Evolutionary conservation across 2,888 invertebrate genomes (phyloP).

Genomic region (Chrysodeixis includens): DNA sequence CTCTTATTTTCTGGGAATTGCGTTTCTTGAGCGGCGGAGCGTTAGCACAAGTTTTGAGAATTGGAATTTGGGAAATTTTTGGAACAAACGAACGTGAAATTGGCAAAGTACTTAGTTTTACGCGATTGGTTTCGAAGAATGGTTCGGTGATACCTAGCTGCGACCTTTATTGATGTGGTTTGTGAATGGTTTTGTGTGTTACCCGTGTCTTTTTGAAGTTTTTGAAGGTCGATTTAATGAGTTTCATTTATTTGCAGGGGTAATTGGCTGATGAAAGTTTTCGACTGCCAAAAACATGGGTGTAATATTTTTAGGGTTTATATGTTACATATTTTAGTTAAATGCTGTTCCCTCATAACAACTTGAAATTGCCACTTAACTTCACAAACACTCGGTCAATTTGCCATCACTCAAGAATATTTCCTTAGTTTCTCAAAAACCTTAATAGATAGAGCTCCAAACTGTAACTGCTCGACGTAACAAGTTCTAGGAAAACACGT

Average conservation of each 20-base stretch:
- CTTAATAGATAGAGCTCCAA: not conserved
- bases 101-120: slow-evolving; percentile 47
- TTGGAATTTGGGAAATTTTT: slow-evolving; percentile 25
- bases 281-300: too few relatives aligned
- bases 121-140: slow-evolving; percentile 22
- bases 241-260: not conserved
- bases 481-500: not conserved
- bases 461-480: not conserved
- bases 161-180: not conserved
- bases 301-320: too few relatives aligned
- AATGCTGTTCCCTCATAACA: too few relatives aligned
- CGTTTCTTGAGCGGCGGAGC: slow-evolving; percentile 25
- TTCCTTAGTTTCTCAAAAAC: not conserved
- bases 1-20: slow-evolving; percentile 49
- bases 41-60: slow-evolving; percentile 40
- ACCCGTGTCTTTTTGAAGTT: not conserved
- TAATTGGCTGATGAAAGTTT: too few relatives aligned
- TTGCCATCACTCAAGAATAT: too few relatives aligned
- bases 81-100: slow-evolving; percentile 55
- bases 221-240: not conserved
- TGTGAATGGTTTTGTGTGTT: not conserved
- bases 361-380: too few relatives aligned
- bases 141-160: not conserved
- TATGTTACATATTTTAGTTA: too few relatives aligned
- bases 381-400: too few relatives aligned